Percentiles rank a stretch among this genome's conserved stretches.
Conservation (phyloP, 2,888 invertebrate genomes). For the Venustoraphidia nigricollis region DNA sequence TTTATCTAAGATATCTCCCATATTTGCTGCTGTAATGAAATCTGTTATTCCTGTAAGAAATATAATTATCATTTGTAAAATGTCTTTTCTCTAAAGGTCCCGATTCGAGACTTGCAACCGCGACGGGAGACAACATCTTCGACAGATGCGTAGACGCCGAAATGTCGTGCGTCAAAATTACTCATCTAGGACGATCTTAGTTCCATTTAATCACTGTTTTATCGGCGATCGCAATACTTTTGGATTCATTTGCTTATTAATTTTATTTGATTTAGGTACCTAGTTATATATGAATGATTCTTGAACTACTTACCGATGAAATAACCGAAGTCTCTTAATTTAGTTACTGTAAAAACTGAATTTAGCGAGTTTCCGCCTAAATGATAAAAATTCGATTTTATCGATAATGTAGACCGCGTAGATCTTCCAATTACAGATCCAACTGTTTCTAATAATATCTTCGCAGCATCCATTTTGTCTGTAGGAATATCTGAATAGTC, state of each 20-base stretch:
- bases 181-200: too few relatives aligned
- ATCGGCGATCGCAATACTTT: too few relatives aligned
- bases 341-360: constrained; percentile 67
- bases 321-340: constrained; percentile 60
- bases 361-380: constrained; percentile 79
- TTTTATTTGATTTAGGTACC: too few relatives aligned
- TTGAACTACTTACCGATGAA: constrained; percentile 41
- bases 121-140: too few relatives aligned
- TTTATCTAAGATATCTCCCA: constrained; percentile 51
- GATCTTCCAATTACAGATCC: constrained; percentile 54
- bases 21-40: constrained; percentile 55
- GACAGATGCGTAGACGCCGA: too few relatives aligned
- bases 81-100: too few relatives aligned
- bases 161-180: too few relatives aligned
- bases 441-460: constrained; percentile 57
- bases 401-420: constrained; percentile 40
- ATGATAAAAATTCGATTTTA: constrained; percentile 63
- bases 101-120: too few relatives aligned
- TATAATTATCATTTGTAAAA: not conserved
- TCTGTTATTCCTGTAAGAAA: constrained; percentile 49
- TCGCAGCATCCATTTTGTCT: constrained; percentile 42
- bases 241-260: too few relatives aligned
- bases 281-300: too few relatives aligned
- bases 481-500: constrained; percentile 49
- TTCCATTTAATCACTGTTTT: too few relatives aligned